phyloP scores from a whole-genome alignment of 1,140 invertebrate genomes.

The Drosophila mauritiana region DNA sequence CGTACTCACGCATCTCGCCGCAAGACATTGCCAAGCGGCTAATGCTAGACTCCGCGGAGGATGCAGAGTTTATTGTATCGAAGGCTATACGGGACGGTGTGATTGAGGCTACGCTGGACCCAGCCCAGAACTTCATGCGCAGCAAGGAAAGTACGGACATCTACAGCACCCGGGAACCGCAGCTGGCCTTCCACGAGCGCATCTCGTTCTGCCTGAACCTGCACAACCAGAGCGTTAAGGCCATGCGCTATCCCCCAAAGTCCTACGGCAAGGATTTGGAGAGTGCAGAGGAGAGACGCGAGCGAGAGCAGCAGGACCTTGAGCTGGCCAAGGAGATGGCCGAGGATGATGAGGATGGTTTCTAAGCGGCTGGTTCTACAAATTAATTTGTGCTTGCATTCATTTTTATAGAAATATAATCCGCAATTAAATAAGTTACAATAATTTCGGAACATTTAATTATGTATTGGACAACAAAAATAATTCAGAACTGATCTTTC shows the following conservation, averaged over 20 bases:
- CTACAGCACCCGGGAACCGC: conserved; percentile 98
- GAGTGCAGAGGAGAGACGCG: conserved; percentile 97
- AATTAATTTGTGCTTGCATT: conserved; percentile 33
- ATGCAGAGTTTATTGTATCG: conserved; percentile 99
- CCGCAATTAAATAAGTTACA: conserved; percentile 52
- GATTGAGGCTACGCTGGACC: conserved; percentile 98
- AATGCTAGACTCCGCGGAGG: conserved; percentile 96
- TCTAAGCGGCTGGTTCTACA: conserved; percentile 79
- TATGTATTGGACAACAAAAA: background rate
- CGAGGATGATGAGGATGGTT: conserved; percentile 98
- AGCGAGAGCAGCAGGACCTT: conserved; percentile 98
- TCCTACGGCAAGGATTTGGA: conserved; percentile 99
- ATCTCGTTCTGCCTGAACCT: conserved; percentile 99
- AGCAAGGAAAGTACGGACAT: conserved; percentile 98
- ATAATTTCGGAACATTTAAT: background rate
- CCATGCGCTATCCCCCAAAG: conserved; percentile 99
- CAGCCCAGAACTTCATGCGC: conserved; percentile 97
- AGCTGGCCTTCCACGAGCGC: conserved; percentile 98
- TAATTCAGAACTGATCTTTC: background rate
- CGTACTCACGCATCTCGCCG: conserved; percentile 98
- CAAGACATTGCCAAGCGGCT: conserved; percentile 97
- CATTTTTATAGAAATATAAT: conserved; percentile 31
- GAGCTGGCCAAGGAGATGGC: conserved; percentile 99
- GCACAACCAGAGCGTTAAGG: conserved; percentile 99
- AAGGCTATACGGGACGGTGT: conserved; percentile 99